Base-by-base conservation (phyloP, 53 echinoderm and acorn worm species). In the Paracentrotus lividus region DNA sequence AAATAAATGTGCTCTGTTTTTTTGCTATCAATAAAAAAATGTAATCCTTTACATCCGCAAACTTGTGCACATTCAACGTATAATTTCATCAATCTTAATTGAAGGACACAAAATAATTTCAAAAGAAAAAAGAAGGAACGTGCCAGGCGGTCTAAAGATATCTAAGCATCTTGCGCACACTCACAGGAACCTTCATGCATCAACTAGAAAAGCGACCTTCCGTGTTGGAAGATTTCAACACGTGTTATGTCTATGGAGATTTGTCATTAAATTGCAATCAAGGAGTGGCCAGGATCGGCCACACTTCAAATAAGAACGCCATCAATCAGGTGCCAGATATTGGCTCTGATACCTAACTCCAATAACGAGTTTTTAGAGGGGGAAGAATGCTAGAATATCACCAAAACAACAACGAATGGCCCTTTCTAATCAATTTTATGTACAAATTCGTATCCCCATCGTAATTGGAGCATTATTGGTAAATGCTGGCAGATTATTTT, bases 241-340 rank as follows among this genome's bases (percentile, higher is more conserved):
- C 65, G 65, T 89, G 90, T 89, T 89, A 60, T 65, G 60, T 26
- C 90, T 64, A 65, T 89, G 60, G 59, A 31, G 90, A 59, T 89
- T 89, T 59, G 90, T 64, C 90, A 89, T 89, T 89, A 89, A 89
- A 89, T 89, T 9, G 58, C 59, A 89, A 89, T 89, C 90, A 89
- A 89, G 59, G 45, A 44, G 90, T 43, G 65, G 43, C 66, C 5
- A 64, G 34, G 67, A 57, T 29, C 58, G 42, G 61, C 18, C 10
- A 29, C 65, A 59, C 65, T 65, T 89, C 90, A 89, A 45, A 81
- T 58, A 87, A 21, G 10, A 87, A 27, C 24, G 34, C 58, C 58
- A 55, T 87, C 87, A 55, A 55, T 58, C 87, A 87, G 87, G 9
- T 58, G 20, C 8, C 27, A 27, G 58, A 87, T 87, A 81, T 81